Base-by-base conservation (phyloP, 2,113 vertebrate species). In the Pyxicephalus adspersus region DNA sequence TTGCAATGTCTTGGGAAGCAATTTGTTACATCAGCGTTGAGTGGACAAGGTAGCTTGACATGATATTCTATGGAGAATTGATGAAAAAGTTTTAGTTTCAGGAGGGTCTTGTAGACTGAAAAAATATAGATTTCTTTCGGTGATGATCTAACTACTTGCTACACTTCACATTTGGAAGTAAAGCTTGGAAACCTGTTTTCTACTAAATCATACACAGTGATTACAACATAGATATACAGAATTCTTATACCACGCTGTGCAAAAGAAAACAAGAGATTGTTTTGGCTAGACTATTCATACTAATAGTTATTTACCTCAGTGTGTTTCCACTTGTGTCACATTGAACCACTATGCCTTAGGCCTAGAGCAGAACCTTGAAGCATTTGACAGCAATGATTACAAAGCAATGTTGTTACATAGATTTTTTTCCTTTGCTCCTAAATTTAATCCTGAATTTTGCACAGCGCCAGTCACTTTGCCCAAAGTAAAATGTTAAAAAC, bases 11-110 rank as follows among this genome's bases (percentile, higher is more conserved):
- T 81, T 64, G 79, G 68, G 79, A 73, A 65, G 68, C 57, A 19
- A 72, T 81, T 81, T 81, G 79, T 81, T 81, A 81, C 73, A 73
- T 64, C 45, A 51, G 45, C 23, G 67, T 64, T 64, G 79, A 81
- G 29, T 73, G 78, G 60, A 64, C 79, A 73, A 20, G 31, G 57
- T 52, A 64, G 68, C 70, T 81, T 81, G 79, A 64, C 79, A 81
- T 29, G 60, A 54, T 65, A 81, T 81, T 52, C 79, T 38, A 64
- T 55, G 34, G 58, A 65, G 68, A 81, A 81, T 73, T 81, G 79
- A 73, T 81, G 60, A 73, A 74, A 81, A 70, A 65, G 17, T 81
- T 55, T 13, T 2, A 51, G n/a, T 70, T 71, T 11, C 23, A 54
- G 67, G 67, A 52, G 67, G 78, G 66, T 71, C 78, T 71, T 52